Evolutionary conservation across 1,140 invertebrate genomes (phyloP), one percentile per base, ranked within the genome.

Genomic region (Ceratosolen fusciceps): DNA sequence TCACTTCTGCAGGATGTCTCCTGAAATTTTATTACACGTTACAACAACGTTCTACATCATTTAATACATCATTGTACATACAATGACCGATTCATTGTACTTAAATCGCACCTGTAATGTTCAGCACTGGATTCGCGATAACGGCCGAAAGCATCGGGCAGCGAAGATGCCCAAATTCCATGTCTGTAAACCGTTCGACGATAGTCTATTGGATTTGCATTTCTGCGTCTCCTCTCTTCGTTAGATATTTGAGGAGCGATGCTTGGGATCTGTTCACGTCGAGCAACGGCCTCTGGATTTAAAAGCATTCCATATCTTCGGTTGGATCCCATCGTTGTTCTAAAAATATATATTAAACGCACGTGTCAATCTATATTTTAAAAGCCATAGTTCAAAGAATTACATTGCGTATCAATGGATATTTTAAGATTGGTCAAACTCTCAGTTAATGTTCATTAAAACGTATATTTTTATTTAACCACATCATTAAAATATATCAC

Each of bases 101-200:
- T 60, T 60, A 19, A 52, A 21, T 52, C 16, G 8, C 88, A 94
- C 92, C 95, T 92, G 84, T 93, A 95, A 90, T 95, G 96, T 58
- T 93, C 91, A 0, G 96, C 94, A 31, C 93, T 93, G 82, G 93
- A 93, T 83, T 95, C 93, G n/a, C 95, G 90, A 81, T 92, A 94
- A 39, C 93, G 88, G 21, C 93, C 93, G 31, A 93, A 93, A 82
- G 94, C 86, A 87, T 94, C 93, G 21, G 92, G 90, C 65, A 95
- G 88, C 1, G 93, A 91, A 62, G 91, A 86, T 8, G 95, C 95
- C 93, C 95, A 96, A 77, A 96, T 87, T 86, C 94, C 93, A 73
- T 93, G 91, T n/a, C 92, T 91, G 87, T 98, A 98, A 65, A 97
- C 92, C 76, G 92, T 93, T 80, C 94, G 92, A 12, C 96, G 92